Percentiles rank a stretch among this genome's conserved stretches.
Evolutionary conservation across 2,797 vertebrate genomes (phyloP).

Genomic region (Galagoides demidoff): DNA sequence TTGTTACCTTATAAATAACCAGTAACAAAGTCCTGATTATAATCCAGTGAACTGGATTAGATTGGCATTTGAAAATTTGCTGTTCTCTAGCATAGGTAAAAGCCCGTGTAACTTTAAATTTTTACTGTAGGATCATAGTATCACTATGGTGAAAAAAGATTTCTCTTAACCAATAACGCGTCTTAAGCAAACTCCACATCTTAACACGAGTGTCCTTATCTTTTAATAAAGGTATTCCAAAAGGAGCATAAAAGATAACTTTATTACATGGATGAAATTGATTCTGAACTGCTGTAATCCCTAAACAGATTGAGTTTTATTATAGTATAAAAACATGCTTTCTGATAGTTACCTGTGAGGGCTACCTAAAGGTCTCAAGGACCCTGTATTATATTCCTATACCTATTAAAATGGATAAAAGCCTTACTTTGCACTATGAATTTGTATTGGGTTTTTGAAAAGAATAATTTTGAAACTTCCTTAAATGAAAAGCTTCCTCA

Average conservation of each 20-base stretch:
- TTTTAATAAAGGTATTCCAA: constrained; percentile 40
- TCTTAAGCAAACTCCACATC: background rate
- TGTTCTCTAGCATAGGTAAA: constrained; percentile 39
- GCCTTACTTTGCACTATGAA: background rate
- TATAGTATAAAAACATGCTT: background rate
- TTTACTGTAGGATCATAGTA: constrained; percentile 13
- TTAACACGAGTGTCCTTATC: background rate
- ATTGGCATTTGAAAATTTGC: constrained; percentile 52
- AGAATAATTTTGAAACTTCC: constrained; percentile 9
- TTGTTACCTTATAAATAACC: background rate
- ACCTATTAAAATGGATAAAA: background rate
- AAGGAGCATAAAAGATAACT: constrained; percentile 39
- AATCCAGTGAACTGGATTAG: background rate
- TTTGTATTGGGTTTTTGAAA: background rate
- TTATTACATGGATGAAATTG: constrained; percentile 27
- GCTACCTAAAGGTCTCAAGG: background rate
- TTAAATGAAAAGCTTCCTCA: background rate
- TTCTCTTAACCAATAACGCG: background rate
- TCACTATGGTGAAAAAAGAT: background rate
- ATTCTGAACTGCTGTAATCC: constrained; percentile 17
- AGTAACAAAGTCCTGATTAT: background rate
- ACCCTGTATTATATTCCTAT: background rate
- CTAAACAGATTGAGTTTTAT: constrained; percentile 36
- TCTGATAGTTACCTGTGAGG: background rate
- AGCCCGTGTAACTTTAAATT: constrained; percentile 30